Base-by-base conservation (phyloP, 2,888 invertebrate species). In the Rotaria sp. region DNA sequence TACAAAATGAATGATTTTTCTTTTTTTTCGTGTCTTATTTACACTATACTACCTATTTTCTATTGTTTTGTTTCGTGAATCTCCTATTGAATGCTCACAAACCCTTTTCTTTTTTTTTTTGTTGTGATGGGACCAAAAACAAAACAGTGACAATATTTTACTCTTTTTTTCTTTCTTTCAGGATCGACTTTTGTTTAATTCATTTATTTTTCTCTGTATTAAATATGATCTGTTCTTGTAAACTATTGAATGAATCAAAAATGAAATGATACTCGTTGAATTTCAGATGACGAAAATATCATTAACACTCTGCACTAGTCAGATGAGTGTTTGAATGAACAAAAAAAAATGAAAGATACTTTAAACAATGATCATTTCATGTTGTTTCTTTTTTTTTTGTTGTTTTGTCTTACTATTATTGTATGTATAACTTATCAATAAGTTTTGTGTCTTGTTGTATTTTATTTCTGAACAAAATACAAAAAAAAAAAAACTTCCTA, bases 61-160 rank as follows among this genome's bases (percentile, higher is more conserved):
- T 67, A 30, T 67, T 30, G 67, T 67, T 67, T 67, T 67, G 67
- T 67, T 35, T 67, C 21, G 67, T 67, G 67, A 38, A 67, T 67
- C 67, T 67, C 21, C 21, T 67, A 18, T 8, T 35, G 30, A 35
- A 35, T 38, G 7, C 1, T 59, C 15, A 2, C 30, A 1, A 30
- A 26, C 2, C 10, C 13, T 30, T 59, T 30, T n/a, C 15, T 59
- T 30, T 10, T 30, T 5, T 4, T 35, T 18, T 4, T 3, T 52
- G 8, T 1, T 50, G 50, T 50, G 50, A 52, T 24, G 35, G 35
- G 35, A 21, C 18, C 5, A 67, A 30, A 67, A 18, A 2, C 13
- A 5, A 67, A 67, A 15, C 67, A 35, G 67, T 67, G 67, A 35
- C 35, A 35, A 21, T 30, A 30, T 38, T 67, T 35, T 21, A 35